phyloP scores from a whole-genome alignment of 2,797 vertebrate genomes.

The Neoniphon sammara region DNA sequence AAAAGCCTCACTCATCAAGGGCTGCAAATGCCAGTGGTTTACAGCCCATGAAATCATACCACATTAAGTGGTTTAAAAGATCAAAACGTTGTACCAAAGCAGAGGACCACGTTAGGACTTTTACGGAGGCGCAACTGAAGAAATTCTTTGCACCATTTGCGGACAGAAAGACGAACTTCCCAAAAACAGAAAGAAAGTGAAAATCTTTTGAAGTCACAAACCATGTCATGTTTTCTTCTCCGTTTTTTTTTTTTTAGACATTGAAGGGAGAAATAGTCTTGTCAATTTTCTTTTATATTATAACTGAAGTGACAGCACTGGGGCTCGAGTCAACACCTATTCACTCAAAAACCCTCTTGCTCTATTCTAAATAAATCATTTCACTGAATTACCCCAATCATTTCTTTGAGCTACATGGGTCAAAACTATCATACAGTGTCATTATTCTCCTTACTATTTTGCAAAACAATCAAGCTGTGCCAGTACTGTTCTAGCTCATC shows the following conservation, averaged over 20 bases:
- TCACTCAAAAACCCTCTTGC: conserved; percentile 16
- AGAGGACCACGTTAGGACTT: conserved; percentile 8
- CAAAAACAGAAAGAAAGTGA: conserved; percentile 1
- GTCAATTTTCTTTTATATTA: conserved; percentile 33
- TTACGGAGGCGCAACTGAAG: not conserved
- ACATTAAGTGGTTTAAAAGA: conserved; percentile 48
- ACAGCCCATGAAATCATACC: conserved; percentile 31
- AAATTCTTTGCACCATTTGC: not conserved
- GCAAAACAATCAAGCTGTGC: conserved; percentile 29
- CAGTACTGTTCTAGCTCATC: conserved; percentile 38
- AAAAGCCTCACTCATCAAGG: conserved; percentile 23
- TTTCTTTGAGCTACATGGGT: conserved; percentile 28
- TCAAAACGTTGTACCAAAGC: conserved; percentile 16
- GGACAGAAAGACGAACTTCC: not conserved
- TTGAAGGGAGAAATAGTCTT: not conserved
- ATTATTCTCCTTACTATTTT: conserved; percentile 36
- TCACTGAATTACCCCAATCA: conserved; percentile 27
- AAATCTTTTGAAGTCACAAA: conserved; percentile 17
- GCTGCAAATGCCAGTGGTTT: conserved; percentile 26
- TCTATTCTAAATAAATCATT: conserved; percentile 22
- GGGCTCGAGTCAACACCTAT: conserved; percentile 20
- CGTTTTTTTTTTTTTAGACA: not conserved
- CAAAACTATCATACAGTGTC: conserved; percentile 31
- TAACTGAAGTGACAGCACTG: conserved; percentile 25
- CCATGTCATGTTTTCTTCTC: conserved; percentile 27